Evolutionary conservation across 1,140 invertebrate species (phyloP).

Genomic region (Drosophila novamexicana): DNA sequence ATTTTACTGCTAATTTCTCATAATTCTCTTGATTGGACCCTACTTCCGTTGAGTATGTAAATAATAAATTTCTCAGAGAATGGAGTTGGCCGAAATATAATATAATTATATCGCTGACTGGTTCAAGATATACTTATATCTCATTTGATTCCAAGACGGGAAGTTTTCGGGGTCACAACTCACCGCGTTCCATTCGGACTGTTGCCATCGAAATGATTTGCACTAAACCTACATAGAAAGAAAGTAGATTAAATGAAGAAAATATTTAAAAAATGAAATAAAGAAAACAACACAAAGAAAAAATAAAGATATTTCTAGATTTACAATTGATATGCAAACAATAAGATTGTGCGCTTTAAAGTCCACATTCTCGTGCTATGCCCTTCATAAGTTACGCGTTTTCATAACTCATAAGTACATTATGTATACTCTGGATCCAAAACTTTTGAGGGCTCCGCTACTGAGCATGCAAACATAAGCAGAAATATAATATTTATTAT

Average conservation of each 20-base stretch:
- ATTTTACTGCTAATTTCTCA: no score
- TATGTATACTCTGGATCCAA: not conserved
- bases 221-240: constrained; percentile 84
- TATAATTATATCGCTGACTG: not conserved
- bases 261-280: constrained; percentile 49
- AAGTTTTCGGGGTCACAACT: constrained; percentile 59
- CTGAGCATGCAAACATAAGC: constrained; percentile 7
- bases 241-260: constrained; percentile 76
- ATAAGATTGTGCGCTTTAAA: no score
- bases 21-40: not conserved
- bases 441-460: not conserved
- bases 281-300: constrained; percentile 31
- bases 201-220: constrained; percentile 82
- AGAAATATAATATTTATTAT: constrained; percentile 6
- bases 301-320: not conserved
- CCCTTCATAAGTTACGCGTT: not conserved
- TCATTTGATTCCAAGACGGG: constrained; percentile 19
- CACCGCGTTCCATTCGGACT: constrained; percentile 80
- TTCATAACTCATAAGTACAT: not conserved
- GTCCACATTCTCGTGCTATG: not conserved
- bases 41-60: not conserved
- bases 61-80: not conserved
- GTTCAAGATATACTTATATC: not conserved
- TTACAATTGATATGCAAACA: not conserved
- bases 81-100: not conserved